Evolutionary conservation across 2,113 vertebrate species (phyloP).

Genomic region (Apus apus): DNA sequence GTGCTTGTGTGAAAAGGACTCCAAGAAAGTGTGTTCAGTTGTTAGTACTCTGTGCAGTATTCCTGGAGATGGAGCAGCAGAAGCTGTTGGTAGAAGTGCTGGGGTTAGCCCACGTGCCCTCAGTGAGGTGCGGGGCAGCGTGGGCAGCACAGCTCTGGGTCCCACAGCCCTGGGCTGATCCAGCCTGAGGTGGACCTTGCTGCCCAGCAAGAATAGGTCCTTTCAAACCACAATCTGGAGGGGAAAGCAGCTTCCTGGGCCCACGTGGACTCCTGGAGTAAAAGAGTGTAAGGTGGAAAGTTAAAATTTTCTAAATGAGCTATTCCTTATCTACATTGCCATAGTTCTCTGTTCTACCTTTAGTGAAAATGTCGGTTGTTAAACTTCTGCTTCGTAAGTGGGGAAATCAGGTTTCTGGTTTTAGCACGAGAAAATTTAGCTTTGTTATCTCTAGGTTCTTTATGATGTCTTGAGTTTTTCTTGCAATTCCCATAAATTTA

Average conservation of each 20-base stretch:
- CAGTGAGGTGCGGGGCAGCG: rapidly evolving
- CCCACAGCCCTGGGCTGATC: background rate
- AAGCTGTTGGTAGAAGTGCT: background rate
- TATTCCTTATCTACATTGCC: background rate
- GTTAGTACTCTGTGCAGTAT: background rate
- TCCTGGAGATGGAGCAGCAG: background rate
- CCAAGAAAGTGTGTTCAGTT: background rate
- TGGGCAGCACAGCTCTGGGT: too few relatives aligned
- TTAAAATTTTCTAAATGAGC: background rate
- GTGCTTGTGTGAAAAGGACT: background rate
- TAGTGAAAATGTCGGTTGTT: background rate
- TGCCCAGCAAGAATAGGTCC: background rate
- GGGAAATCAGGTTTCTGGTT: conserved; percentile 5
- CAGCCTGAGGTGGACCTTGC: background rate
- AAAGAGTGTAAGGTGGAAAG: background rate
- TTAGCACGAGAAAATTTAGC: conserved; percentile 16
- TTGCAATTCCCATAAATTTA: conserved; percentile 34
- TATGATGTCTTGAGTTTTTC: conserved; percentile 25
- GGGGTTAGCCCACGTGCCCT: rapidly evolving
- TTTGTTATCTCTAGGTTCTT: background rate
- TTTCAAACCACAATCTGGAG: background rate
- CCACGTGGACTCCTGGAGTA: background rate
- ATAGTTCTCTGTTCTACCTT: background rate
- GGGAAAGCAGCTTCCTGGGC: background rate
- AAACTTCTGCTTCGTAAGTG: background rate